Conservation (phyloP, 1,140 invertebrate species). For the Drosophila navojoa region DNA sequence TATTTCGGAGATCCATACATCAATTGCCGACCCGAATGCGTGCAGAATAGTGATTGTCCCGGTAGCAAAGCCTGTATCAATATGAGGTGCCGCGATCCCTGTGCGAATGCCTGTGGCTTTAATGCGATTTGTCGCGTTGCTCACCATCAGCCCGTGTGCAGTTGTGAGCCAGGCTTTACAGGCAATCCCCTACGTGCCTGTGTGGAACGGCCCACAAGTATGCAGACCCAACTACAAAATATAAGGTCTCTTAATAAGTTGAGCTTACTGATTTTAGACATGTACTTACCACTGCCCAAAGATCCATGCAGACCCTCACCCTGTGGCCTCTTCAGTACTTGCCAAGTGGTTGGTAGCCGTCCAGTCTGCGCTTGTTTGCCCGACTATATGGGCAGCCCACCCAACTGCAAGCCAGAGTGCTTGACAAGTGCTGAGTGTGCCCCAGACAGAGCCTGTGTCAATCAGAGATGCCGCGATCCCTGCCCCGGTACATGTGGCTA, state of each 20-base stretch:
- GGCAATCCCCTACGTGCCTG: conserved; percentile 91
- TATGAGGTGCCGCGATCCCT: conserved; percentile 93
- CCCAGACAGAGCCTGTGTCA: conserved; percentile 90
- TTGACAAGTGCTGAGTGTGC: conserved; percentile 92
- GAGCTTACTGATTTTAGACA: conserved; percentile 83
- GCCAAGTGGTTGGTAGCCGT: conserved; percentile 88
- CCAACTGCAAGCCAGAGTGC: conserved; percentile 92
- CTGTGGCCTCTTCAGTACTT: conserved; percentile 92
- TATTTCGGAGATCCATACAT: conserved; percentile 93
- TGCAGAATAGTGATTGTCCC: conserved; percentile 92
- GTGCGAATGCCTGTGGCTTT: conserved; percentile 90
- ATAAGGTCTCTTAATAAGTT: conserved; percentile 35
- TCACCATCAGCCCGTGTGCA: conserved; percentile 92
- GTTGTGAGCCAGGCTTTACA: conserved; percentile 89
- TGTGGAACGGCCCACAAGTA: conserved; percentile 87
- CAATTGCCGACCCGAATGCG: conserved; percentile 91
- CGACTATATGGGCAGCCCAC: conserved; percentile 91
- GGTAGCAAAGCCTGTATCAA: conserved; percentile 90
- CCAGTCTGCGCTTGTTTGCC: conserved; percentile 92
- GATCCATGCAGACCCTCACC: conserved; percentile 92
- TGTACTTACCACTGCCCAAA: conserved; percentile 85
- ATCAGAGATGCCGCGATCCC: conserved; percentile 91
- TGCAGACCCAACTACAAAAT: conserved; percentile 55
- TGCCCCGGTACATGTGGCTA: conserved; percentile 92
- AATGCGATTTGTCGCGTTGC: conserved; percentile 92